Base-by-base conservation (phyloP, 2,888 invertebrate genomes). In the Lepeophtheirus nordmannii region DNA sequence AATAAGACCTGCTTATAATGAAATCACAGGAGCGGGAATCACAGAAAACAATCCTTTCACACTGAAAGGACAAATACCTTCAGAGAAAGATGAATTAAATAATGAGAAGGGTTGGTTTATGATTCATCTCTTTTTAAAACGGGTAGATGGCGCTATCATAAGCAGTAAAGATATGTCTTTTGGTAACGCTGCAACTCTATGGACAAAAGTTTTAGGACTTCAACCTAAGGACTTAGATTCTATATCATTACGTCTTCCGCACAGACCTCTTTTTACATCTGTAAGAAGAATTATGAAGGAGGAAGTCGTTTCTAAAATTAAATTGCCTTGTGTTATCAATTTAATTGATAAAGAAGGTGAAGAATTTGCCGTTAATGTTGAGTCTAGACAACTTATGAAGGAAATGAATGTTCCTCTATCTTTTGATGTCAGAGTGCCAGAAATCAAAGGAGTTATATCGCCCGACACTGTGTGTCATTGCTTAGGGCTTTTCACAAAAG, bases 351-450 rank as follows among this genome's bases (percentile, higher is more conserved):
- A 46, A 46, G 2, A 41, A 41, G 41, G 53, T 5, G 53, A 5
- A 5, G 14, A 46, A 8, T 46, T 46, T 46, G n/a, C 53, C 14
- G 53, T 46, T 46, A 46, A 46, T 17, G 53, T 46, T 3, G 53
- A 46, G 8, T 46, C 53, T 5, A 46, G 53, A 46, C 53, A 46
- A 46, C 53, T 46, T 8, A 46, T 46, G 53, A 46, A 46, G 8
- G 53, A 46, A 8, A 3, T 46, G n/a, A 46, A 46, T 17, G 8
- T 46, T 8, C 53, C 14, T 46, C 5, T 46, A 46, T 8, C 53
- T 46, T 46, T 46, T 46, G 53, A 46, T 46, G 53, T 46, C 2
- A 46, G 53, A 46, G 53, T 46, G 8, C 53, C 53, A n/a, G n/a
- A 8, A 46, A n/a, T 5, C 8, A 2, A 46, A 46, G 8, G 53